Conservation (phyloP, 2,888 invertebrate species). For the Exephanes ischioxanthus region DNA sequence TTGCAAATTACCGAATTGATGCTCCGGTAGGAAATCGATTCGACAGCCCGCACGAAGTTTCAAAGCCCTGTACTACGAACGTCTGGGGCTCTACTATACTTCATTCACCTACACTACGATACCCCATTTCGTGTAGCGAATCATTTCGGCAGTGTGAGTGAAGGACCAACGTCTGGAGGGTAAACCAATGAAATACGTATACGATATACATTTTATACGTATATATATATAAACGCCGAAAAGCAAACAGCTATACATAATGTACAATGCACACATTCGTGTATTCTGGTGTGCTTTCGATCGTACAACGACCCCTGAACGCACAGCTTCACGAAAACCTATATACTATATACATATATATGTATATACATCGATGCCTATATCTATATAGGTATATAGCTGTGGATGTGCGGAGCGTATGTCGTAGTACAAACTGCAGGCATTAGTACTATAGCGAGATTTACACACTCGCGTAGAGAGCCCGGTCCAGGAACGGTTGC, state of each 20-base stretch:
- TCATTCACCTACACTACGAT: background rate
- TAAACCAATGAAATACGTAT: constrained; percentile 30
- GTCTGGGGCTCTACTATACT: constrained; percentile 11
- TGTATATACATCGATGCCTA: background rate
- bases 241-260: background rate
- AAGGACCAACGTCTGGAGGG: constrained; percentile 39
- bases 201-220: background rate
- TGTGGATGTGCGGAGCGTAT: background rate
- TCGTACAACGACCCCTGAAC: constrained; percentile 55
- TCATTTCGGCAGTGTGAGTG: constrained; percentile 5
- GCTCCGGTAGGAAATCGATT: constrained; percentile 42
- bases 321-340: constrained; percentile 36
- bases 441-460: constrained; percentile 1
- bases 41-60: constrained; percentile 18
- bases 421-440: constrained; percentile 5
- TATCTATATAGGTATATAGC: background rate
- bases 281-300: constrained; percentile 36
- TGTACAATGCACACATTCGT: constrained; percentile 1
- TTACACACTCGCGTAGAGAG: constrained; percentile 9
- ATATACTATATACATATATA: background rate
- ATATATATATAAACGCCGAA: background rate
- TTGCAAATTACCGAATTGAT: constrained; percentile 37
- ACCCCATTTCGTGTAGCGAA: constrained; percentile 13
- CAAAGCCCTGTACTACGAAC: constrained; percentile 13
- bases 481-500: constrained; percentile 29